Base-by-base conservation (phyloP, 1,140 invertebrate genomes). In the Papilio glaucus region DNA sequence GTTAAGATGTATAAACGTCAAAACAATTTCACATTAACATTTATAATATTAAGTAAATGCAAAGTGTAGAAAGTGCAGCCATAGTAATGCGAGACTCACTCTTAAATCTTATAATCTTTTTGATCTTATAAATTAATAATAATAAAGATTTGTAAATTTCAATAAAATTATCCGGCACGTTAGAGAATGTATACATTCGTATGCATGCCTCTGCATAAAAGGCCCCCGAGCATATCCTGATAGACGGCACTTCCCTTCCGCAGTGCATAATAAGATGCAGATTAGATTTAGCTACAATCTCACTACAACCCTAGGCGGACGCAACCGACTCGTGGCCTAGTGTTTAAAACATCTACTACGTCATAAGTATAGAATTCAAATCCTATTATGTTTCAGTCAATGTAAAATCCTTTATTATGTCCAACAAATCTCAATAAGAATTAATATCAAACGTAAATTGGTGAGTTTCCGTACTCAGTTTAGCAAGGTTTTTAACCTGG, bases 211-310 rank as follows among this genome's bases (percentile, higher is more conserved):
- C 49, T 57, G 4, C 9, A 21, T 57, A 57, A 57, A 57, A 57
- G 18, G 49, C 49, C 49, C 49, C 3, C 49, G 49, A 57, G 49
- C 49, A 57, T 57, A 57, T 57, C 49, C 49, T 57, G 49, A 57
- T 57, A 57, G 49, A 57, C 49, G 49, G 21, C 21, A 21, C 49
- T 57, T 57, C 49, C 49, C 18, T 57, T 57, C 49, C 49, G 9
- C 49, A 26, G n/a, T 57, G 49, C 49, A 57, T 57, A 57, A 57
- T 57, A 57, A 57, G 49, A 57, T 57, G 49, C 49, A 57, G 49
- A 57, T 57, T 57, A 57, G 21, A 57, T 57, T 57, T 57, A 8
- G 9, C 49, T 57, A 57, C 49, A 57, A 57, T 57, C 49, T 57
- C 49, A 57, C 49, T 57, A 24, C 24, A 57, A 26, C 49, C 49